phyloP scores from a whole-genome alignment of 2,797 vertebrate genomes.

The Pitangus sulphuratus region DNA sequence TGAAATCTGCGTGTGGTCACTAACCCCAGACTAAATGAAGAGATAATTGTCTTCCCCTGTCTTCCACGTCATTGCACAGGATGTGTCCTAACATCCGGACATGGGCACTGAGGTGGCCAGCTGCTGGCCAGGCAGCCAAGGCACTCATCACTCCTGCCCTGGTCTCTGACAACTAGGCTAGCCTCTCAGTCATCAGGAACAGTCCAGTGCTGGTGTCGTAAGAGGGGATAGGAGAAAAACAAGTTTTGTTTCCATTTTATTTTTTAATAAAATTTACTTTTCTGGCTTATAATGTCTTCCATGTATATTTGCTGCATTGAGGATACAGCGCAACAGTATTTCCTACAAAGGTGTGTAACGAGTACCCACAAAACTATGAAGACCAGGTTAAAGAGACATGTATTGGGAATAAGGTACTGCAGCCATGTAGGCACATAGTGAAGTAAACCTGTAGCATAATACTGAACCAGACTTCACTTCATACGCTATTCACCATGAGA shows the following conservation, averaged over 20 bases:
- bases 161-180: background rate
- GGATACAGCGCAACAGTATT: background rate
- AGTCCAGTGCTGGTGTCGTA: background rate
- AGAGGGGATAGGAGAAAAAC: background rate
- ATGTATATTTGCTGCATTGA: background rate
- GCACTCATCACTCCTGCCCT: background rate
- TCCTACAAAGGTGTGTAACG: fast-evolving
- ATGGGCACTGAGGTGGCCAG: fast-evolving
- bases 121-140: background rate
- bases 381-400: fast-evolving
- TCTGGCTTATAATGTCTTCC: background rate
- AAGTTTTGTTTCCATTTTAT: background rate
- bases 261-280: background rate
- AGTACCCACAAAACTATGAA: background rate
- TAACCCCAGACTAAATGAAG: background rate
- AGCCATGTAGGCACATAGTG: fast-evolving
- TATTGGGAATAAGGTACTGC: background rate
- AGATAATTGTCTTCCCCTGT: background rate
- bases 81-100: background rate
- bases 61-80: background rate
- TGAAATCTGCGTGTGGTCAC: background rate
- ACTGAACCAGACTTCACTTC: background rate
- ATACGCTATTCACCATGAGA: background rate
- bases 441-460: background rate
- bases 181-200: background rate